These are phyloP conservation scores for Xestia rhomboidea DNA, from an alignment of 2,888 invertebrate species.

Conservation along the genomic window DNA sequence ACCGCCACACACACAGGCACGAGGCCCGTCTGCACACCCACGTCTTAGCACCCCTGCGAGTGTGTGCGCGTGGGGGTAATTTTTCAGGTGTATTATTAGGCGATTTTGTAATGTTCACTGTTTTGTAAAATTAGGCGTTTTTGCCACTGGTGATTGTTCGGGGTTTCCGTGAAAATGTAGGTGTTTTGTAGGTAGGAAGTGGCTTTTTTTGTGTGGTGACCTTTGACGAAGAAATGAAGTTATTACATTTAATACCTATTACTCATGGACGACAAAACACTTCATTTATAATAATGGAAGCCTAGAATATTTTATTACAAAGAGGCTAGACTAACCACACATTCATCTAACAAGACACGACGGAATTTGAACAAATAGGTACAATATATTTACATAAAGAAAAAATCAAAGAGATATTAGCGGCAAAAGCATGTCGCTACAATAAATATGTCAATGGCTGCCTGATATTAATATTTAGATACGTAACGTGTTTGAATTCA, in stretches of 20 bases:
- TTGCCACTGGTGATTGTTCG: slow-evolving; percentile 7
- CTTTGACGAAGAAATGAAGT: slow-evolving; percentile 12
- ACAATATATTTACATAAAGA: slow-evolving; percentile 25
- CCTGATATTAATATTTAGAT: slow-evolving; percentile 52
- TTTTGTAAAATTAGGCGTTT: slow-evolving; percentile 52
- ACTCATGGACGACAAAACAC: not conserved
- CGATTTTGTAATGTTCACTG: slow-evolving; percentile 52
- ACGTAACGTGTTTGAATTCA: slow-evolving; percentile 47
- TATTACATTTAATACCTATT: not conserved
- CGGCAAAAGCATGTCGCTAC: slow-evolving; percentile 38
- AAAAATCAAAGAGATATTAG: slow-evolving; percentile 23
- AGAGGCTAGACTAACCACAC: not conserved
- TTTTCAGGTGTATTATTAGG: slow-evolving; percentile 62
- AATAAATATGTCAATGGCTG: slow-evolving; percentile 60
- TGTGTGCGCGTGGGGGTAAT: slow-evolving; percentile 43
- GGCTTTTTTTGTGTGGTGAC: not conserved
- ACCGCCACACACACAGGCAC: slow-evolving; percentile 59
- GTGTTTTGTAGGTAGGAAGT: slow-evolving; percentile 19
- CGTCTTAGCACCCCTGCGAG: slow-evolving; percentile 38
- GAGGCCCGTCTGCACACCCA: slow-evolving; percentile 19
- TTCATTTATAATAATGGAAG: slow-evolving; percentile 1
- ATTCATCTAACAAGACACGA: slow-evolving; percentile 10
- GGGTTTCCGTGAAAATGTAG: not conserved
- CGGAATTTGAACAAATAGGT: slow-evolving; percentile 27
- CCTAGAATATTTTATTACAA: not conserved